These are phyloP conservation scores for Cryptoprocta ferox DNA, from an alignment of 2,797 vertebrate genomes.

Conservation along the genomic window DNA sequence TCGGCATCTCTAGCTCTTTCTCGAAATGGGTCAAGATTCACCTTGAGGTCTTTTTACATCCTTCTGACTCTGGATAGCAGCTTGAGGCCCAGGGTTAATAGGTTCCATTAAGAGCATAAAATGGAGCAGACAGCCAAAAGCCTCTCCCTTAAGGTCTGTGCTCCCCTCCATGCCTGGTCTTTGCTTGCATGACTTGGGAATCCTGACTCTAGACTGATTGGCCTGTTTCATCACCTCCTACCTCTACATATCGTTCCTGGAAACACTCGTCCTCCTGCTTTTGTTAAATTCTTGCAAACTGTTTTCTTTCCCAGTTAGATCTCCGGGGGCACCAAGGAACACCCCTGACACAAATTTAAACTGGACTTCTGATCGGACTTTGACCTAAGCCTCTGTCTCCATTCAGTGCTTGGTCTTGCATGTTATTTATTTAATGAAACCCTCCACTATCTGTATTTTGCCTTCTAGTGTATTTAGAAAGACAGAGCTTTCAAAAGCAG, in stretches of 20 bases:
- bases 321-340: not conserved
- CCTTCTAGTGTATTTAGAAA: slow-evolving; percentile 16
- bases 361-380: not conserved
- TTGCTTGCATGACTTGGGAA: not conserved
- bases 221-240: not conserved
- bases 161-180: not conserved
- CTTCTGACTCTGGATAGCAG: slow-evolving; percentile 19
- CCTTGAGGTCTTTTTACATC: not conserved
- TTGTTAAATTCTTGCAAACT: not conserved
- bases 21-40: slow-evolving; percentile 42
- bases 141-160: not conserved
- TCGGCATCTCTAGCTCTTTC: not conserved
- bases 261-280: not conserved
- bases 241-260: fast-evolving
- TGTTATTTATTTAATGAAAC: not conserved
- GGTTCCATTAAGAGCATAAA: not conserved
- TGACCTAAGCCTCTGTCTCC: not conserved
- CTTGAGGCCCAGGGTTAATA: not conserved
- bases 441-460: not conserved
- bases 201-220: not conserved
- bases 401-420: not conserved
- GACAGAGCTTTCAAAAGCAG: not conserved
- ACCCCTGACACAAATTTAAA: not conserved
- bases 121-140: not conserved
- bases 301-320: not conserved